Conservation (phyloP, 2,888 invertebrate genomes). For the Microdon myrmicae region DNA sequence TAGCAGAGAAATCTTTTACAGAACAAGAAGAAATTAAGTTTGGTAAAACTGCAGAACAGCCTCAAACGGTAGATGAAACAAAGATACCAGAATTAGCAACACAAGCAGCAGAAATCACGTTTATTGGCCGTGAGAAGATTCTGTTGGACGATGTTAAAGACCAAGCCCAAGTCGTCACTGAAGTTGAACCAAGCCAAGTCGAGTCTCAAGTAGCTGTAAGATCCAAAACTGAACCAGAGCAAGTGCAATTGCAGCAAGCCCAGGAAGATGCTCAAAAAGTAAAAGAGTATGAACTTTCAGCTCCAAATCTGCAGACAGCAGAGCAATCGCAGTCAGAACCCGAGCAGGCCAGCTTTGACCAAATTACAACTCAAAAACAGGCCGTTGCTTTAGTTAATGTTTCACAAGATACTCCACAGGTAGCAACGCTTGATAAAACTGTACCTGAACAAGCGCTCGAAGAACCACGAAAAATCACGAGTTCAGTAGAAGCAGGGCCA, state of each 20-base stretch:
- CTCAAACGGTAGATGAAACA: background rate
- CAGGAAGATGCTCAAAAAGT: too few relatives aligned
- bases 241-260: too few relatives aligned
- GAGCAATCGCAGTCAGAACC: too few relatives aligned
- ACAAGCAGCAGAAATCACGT: background rate
- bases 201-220: background rate
- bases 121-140: background rate
- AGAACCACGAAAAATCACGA: too few relatives aligned
- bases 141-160: background rate
- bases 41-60: background rate
- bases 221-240: background rate
- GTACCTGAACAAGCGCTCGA: too few relatives aligned
- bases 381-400: too few relatives aligned
- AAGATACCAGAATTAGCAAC: background rate
- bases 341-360: too few relatives aligned
- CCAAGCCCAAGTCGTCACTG: background rate
- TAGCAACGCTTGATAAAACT: too few relatives aligned
- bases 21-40: background rate
- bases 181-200: background rate
- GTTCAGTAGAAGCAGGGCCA: background rate
- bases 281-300: too few relatives aligned
- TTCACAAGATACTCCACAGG: too few relatives aligned
- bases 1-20: background rate
- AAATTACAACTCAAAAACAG: too few relatives aligned
- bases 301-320: too few relatives aligned